phyloP scores from a whole-genome alignment of 2,113 vertebrate species.

The Leptobrachium leishanense region DNA sequence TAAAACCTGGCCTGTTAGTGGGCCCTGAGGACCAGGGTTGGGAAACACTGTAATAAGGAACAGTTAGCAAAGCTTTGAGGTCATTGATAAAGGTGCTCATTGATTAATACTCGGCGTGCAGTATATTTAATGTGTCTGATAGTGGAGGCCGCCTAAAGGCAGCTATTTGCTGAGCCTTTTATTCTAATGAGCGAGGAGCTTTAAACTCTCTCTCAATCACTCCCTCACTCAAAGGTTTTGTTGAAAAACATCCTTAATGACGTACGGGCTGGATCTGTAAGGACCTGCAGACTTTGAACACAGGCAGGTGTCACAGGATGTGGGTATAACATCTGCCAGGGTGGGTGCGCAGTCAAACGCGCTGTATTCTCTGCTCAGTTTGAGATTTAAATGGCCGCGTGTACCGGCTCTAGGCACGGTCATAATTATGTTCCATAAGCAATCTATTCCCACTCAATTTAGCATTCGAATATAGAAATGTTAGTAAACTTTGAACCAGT shows the following conservation, averaged over 20 bases:
- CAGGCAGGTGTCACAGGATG: slow-evolving; percentile 26
- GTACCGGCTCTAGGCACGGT: too few relatives aligned
- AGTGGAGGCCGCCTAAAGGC: background rate
- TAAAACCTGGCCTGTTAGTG: too few relatives aligned
- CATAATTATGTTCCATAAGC: too few relatives aligned
- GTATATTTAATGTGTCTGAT: background rate
- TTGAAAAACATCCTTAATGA: slow-evolving; percentile 19
- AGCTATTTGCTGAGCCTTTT: background rate
- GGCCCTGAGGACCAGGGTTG: too few relatives aligned
- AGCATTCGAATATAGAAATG: too few relatives aligned
- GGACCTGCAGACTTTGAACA: slow-evolving; percentile 27
- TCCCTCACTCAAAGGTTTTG: background rate
- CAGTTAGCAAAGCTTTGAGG: background rate
- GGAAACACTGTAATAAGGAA: background rate
- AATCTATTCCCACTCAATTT: too few relatives aligned
- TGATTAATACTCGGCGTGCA: background rate
- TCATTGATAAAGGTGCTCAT: background rate
- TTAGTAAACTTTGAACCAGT: too few relatives aligned
- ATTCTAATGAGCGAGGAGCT: background rate
- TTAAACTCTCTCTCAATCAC: background rate
- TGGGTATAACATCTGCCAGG: slow-evolving; percentile 10
- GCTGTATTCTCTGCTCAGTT: too few relatives aligned
- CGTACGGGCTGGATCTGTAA: slow-evolving; percentile 17
- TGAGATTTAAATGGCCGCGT: too few relatives aligned
- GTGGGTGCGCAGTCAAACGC: background rate